Evolutionary conservation across 2,888 invertebrate species (phyloP).

Genomic region (Sarcophaga variegata): DNA sequence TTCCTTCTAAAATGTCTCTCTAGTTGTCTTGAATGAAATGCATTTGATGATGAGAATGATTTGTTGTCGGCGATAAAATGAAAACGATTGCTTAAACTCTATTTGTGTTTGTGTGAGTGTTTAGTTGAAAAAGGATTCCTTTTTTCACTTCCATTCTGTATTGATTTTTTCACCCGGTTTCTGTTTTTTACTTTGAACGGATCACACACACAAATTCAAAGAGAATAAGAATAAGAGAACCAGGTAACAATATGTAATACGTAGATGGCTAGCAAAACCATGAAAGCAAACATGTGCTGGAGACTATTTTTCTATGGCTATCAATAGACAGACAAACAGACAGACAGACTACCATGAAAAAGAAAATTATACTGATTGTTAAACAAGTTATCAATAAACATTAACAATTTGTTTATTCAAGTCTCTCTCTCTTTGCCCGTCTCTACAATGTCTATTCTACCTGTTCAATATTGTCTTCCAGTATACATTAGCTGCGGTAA

Average conservation of each 20-base stretch:
- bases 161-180: not conserved
- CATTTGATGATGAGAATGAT: conserved; percentile 58
- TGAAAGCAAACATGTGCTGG: conserved; percentile 48
- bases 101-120: not conserved
- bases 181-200: not conserved
- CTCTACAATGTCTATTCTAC: conserved; percentile 18
- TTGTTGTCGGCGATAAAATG: conserved; percentile 58
- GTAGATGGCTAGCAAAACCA: not conserved
- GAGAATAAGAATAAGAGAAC: not conserved
- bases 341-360: not conserved
- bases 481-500: conserved; percentile 40
- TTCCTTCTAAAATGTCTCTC: not conserved
- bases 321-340: conserved; percentile 5
- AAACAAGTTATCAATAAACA: conserved; percentile 61
- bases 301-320: conserved; percentile 3
- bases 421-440: not conserved
- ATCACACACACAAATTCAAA: not conserved
- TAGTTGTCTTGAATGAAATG: conserved; percentile 52
- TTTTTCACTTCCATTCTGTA: not conserved
- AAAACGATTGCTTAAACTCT: conserved; percentile 11
- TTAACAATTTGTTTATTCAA: conserved; percentile 5
- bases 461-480: conserved; percentile 46
- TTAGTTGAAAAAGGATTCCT: conserved; percentile 32
- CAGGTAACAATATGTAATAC: not conserved
- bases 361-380: conserved; percentile 48